A percentile compares a stretch with the other conserved stretches of the same genome.
Evolutionary conservation across 2,888 invertebrate genomes (phyloP).

Genomic region (Drosophila anomelani): DNA sequence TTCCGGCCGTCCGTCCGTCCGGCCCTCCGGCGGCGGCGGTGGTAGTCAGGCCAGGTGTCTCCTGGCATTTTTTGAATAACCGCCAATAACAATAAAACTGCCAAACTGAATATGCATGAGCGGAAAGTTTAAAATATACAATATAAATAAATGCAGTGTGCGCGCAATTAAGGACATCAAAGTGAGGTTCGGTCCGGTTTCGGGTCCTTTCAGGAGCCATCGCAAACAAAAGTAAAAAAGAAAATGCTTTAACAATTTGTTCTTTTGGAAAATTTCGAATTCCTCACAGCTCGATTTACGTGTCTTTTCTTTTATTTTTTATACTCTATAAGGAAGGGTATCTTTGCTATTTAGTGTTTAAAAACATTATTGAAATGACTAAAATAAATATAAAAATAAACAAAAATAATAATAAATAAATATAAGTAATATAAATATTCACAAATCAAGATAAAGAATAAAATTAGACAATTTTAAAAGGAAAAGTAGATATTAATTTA

Average conservation of each 20-base stretch:
- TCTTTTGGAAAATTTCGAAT: constrained; percentile 6
- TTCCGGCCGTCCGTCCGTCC: constrained; percentile 24
- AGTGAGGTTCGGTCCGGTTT: constrained; percentile 36
- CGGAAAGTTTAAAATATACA: constrained; percentile 75
- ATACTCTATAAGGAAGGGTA: neutral
- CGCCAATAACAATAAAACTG: constrained; percentile 77
- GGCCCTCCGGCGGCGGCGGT: constrained; percentile 33
- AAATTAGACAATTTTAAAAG: no score
- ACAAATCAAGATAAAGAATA: no score
- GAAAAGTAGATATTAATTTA: no score
- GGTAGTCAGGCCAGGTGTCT: constrained; percentile 48
- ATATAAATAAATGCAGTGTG: constrained; percentile 78
- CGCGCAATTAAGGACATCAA: constrained; percentile 72
- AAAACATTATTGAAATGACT: no score
- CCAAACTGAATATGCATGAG: constrained; percentile 76
- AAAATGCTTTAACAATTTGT: constrained; percentile 6
- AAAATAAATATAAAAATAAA: no score
- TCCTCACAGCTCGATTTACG: neutral
- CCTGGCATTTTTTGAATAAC: constrained; percentile 62
- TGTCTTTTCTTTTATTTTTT: neutral
- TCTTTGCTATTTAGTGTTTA: neutral
- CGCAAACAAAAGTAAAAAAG: neutral
- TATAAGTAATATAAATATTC: no score
- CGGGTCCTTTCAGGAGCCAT: constrained; percentile 19
- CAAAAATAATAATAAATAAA: no score